These are phyloP conservation scores for Lasioglossum pauxillum DNA, from an alignment of 2,888 invertebrate genomes.

Conservation along the genomic window DNA sequence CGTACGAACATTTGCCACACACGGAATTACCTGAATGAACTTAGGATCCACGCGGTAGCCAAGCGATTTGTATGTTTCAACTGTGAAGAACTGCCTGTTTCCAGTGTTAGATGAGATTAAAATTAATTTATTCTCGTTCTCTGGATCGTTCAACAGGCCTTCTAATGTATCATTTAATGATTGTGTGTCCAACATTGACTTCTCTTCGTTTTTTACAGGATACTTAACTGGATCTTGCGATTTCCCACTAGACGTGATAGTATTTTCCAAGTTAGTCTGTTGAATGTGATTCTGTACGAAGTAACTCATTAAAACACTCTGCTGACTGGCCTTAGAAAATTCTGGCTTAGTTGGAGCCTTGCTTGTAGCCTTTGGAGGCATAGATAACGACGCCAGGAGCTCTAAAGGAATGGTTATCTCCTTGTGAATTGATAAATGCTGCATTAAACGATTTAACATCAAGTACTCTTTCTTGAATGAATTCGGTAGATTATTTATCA, in stretches of 20 bases:
- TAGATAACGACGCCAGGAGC: constrained; percentile 27
- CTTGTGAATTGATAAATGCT: constrained; percentile 54
- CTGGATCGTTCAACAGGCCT: constrained; percentile 42
- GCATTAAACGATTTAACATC: constrained; percentile 57
- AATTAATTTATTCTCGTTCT: constrained; percentile 67
- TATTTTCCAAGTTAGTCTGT: constrained; percentile 55
- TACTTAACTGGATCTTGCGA: constrained; percentile 26
- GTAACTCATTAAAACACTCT: constrained; percentile 58
- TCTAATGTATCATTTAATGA: constrained; percentile 21
- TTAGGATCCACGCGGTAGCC: constrained; percentile 64
- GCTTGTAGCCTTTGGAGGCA: constrained; percentile 1
- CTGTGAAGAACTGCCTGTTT: constrained; percentile 73
- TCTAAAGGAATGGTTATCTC: constrained; percentile 52
- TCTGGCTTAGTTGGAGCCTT: neutral
- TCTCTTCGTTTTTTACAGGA: constrained; percentile 8
- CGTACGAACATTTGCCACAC: constrained; percentile 84
- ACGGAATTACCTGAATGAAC: constrained; percentile 76
- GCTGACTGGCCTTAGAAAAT: constrained; percentile 14
- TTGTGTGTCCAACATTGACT: constrained; percentile 16
- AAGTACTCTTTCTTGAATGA: constrained; percentile 33
- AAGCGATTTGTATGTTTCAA: constrained; percentile 70
- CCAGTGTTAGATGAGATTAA: constrained; percentile 72
- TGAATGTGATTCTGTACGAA: constrained; percentile 70
- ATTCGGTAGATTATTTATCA: constrained; percentile 22
- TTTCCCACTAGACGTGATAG: constrained; percentile 30